These are phyloP conservation scores for Tetragnatha montana DNA, from an alignment of 2,888 invertebrate genomes.

Conservation along the genomic window DNA sequence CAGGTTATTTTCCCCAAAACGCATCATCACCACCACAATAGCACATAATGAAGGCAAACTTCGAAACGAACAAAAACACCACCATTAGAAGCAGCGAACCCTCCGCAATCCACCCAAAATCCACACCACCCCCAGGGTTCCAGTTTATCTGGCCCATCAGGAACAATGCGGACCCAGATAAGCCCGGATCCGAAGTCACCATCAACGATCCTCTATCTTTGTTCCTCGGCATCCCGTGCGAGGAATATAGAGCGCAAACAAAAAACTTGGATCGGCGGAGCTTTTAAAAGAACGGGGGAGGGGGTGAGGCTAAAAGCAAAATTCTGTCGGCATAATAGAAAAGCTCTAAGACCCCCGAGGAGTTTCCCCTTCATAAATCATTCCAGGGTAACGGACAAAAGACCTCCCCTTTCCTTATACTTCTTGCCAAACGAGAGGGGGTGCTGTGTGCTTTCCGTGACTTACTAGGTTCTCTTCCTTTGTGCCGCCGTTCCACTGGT, in stretches of 20 bases:
- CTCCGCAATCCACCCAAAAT: neutral
- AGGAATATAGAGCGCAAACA: neutral
- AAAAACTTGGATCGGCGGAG: constrained; percentile 11
- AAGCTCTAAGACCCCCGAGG: constrained; percentile 47
- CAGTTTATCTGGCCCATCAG: neutral
- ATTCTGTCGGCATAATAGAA: constrained; percentile 60
- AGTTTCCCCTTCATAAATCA: constrained; percentile 62
- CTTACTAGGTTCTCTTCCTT: neutral
- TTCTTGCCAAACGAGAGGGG: constrained; percentile 15
- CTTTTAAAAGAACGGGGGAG: constrained; percentile 41
- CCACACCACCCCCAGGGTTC: neutral
- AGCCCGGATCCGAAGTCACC: constrained; percentile 31
- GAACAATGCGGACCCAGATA: constrained; percentile 26
- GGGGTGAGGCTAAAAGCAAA: constrained; percentile 56
- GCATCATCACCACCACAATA: neutral
- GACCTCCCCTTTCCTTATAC: neutral
- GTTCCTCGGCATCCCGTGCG: constrained; percentile 21
- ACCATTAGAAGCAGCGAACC: neutral
- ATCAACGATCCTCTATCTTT: constrained; percentile 35
- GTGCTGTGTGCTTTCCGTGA: constrained; percentile 44
- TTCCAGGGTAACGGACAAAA: constrained; percentile 47
- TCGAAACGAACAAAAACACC: neutral
- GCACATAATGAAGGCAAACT: neutral
- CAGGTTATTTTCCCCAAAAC: neutral
- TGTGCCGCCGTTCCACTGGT: neutral